A percentile compares a stretch with the other conserved stretches of the same genome.
phyloP scores from a whole-genome alignment of 2,113 vertebrate genomes.

The Oreamnos americanus region DNA sequence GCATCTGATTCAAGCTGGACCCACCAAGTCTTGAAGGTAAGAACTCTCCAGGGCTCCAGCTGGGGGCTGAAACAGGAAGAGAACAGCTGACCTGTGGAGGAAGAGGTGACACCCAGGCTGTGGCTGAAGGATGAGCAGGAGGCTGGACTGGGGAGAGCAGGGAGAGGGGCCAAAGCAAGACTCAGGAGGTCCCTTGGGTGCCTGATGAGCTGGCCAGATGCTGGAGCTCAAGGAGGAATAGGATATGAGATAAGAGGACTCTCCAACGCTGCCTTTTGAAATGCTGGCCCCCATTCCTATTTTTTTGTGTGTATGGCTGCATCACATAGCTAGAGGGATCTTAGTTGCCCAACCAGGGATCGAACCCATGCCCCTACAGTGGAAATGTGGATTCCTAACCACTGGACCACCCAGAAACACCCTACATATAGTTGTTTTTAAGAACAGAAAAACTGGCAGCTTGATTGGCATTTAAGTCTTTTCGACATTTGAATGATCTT shows the following conservation, averaged over 20 bases:
- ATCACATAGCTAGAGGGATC: not conserved
- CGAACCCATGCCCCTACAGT: not conserved
- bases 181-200: not conserved
- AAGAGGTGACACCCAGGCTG: not conserved
- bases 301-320: not conserved
- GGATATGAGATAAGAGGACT: not conserved
- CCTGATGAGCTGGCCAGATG: not conserved
- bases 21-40: not conserved
- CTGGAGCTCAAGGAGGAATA: not conserved
- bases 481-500: not conserved
- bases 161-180: not conserved
- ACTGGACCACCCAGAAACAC: not conserved
- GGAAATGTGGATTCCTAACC: not conserved
- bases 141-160: not conserved
- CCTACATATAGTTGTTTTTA: not conserved
- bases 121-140: not conserved
- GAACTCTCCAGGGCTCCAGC: not conserved
- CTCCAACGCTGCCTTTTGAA: fast-evolving
- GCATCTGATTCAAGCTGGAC: not conserved
- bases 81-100: not conserved
- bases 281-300: not conserved
- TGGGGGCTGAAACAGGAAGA: not conserved
- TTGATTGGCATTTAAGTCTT: not conserved
- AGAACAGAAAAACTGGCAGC: not conserved
- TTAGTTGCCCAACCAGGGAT: not conserved